Evolutionary conservation across 2,113 vertebrate species (phyloP).

Genomic region (Nerophis lumbriciformis): DNA sequence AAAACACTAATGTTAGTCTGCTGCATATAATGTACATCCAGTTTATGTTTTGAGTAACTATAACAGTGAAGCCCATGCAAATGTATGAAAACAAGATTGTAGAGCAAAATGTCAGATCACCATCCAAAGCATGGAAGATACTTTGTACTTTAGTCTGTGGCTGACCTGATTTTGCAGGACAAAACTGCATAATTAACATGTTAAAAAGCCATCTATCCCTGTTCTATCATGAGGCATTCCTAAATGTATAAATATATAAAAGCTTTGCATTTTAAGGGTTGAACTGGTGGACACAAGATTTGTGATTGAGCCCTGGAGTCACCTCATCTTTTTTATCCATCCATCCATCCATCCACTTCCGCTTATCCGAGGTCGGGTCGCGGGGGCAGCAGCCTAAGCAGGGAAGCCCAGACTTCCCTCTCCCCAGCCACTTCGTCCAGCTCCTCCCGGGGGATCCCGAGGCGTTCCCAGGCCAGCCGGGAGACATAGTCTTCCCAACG

Average conservation of each 20-base stretch:
- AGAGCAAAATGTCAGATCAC: conserved; percentile 9
- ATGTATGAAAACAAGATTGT: conserved; percentile 5
- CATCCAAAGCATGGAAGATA: neutral
- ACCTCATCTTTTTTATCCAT: conserved; percentile 4
- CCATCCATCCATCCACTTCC: too few relatives aligned
- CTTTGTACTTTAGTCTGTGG: neutral
- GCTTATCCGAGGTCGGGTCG: too few relatives aligned
- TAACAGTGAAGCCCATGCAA: neutral
- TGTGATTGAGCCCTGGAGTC: neutral
- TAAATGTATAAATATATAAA: neutral
- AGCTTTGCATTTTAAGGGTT: neutral
- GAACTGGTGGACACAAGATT: neutral
- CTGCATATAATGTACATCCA: neutral
- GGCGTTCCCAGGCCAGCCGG: too few relatives aligned
- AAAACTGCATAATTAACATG: neutral
- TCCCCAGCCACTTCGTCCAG: too few relatives aligned
- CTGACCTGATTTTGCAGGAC: neutral
- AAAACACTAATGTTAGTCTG: neutral
- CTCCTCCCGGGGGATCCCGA: too few relatives aligned
- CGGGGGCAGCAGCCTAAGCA: too few relatives aligned
- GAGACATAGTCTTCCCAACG: too few relatives aligned
- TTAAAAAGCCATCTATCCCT: neutral
- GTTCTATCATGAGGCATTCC: neutral
- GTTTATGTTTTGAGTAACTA: conserved; percentile 5
- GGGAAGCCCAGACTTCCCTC: too few relatives aligned